These are phyloP conservation scores for Esperia sulphurella DNA, from an alignment of 2,888 invertebrate genomes.

Conservation along the genomic window DNA sequence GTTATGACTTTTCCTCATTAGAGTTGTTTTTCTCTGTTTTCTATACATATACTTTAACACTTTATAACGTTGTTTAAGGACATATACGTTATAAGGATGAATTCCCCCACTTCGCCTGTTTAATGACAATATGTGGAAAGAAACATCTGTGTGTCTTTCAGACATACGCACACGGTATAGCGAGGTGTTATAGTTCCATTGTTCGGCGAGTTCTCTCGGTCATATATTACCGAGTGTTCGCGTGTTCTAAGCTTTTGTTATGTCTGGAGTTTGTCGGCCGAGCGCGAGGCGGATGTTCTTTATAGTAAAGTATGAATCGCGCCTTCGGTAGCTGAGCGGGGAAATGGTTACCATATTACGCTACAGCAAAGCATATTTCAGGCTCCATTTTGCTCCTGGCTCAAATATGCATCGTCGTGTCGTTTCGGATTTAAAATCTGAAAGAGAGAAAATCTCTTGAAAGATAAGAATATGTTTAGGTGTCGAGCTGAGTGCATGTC, in stretches of 20 bases:
- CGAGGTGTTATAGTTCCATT: slow-evolving; percentile 31
- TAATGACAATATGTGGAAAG: not conserved
- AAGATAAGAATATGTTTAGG: too few relatives aligned
- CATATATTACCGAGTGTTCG: slow-evolving; percentile 25
- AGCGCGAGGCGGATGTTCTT: slow-evolving; percentile 30
- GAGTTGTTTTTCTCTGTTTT: too few relatives aligned
- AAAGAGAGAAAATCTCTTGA: too few relatives aligned
- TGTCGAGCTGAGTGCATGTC: too few relatives aligned
- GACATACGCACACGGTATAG: slow-evolving; percentile 11
- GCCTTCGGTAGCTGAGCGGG: slow-evolving; percentile 11
- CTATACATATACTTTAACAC: too few relatives aligned
- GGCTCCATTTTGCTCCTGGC: too few relatives aligned
- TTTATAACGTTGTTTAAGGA: too few relatives aligned
- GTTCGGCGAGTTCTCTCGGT: slow-evolving; percentile 25
- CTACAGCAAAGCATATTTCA: not conserved
- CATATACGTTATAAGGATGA: too few relatives aligned
- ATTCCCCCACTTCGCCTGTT: too few relatives aligned
- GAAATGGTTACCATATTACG: slow-evolving; percentile 1
- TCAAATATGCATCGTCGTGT: too few relatives aligned
- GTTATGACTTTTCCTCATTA: too few relatives aligned
- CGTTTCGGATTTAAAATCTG: too few relatives aligned
- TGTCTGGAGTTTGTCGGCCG: slow-evolving; percentile 43
- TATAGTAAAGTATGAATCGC: slow-evolving; percentile 28
- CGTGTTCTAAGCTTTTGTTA: slow-evolving; percentile 25
- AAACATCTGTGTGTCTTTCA: slow-evolving; percentile 3